Evolutionary conservation across 2,113 vertebrate genomes (phyloP), one percentile per base, ranked within the genome.

Genomic region (Cariama cristata): DNA sequence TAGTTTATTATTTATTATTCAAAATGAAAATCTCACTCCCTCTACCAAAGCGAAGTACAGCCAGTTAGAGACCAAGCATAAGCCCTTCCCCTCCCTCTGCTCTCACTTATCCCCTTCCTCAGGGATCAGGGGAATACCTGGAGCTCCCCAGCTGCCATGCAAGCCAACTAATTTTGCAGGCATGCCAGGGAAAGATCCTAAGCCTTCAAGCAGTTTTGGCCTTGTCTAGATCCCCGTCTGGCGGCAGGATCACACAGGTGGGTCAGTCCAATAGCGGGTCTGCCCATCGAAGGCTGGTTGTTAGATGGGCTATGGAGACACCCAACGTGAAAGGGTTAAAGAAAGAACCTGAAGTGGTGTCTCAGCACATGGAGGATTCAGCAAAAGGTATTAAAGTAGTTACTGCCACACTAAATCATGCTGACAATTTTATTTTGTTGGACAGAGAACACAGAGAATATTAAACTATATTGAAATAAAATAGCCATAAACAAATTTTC

Each of bases 401-500:
- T 88, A 71, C 75, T 35, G 75, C 45, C 69, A 67, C 56, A 27
- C 59, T 59, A 84, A 95, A 86, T 84, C 72, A 68, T 15, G 44
- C n/a, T 60, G 60, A 66, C 47, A 79, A 24, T 24, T 79, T 91
- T 60, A 86, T 71, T 89, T 83, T 79, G 19, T 82, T 82, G 74
- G 79, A 59, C 73, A 59, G 42, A 93, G 59, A 90, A 71, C 84
- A 93, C 56, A 42, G 42, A 80, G 50, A 59, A 35, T 91, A 62
- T 71, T 67, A 92, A 80, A 44, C 63, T 42, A 66, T 38, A 59
- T 4, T 74, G 73, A 89, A 95, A 90, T 63, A 63, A 88, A 91
- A 74, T 27, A 67, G 44, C 47, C 69, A 52, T 55, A 91, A 92
- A 86, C 60, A 95, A 68, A 49, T 86, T 88, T 86, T 92, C 45